A percentile compares a stretch with the other conserved stretches of the same genome.
These are phyloP conservation scores for Drosophila lini DNA, from an alignment of 1,140 invertebrate species.

Conservation along the genomic window DNA sequence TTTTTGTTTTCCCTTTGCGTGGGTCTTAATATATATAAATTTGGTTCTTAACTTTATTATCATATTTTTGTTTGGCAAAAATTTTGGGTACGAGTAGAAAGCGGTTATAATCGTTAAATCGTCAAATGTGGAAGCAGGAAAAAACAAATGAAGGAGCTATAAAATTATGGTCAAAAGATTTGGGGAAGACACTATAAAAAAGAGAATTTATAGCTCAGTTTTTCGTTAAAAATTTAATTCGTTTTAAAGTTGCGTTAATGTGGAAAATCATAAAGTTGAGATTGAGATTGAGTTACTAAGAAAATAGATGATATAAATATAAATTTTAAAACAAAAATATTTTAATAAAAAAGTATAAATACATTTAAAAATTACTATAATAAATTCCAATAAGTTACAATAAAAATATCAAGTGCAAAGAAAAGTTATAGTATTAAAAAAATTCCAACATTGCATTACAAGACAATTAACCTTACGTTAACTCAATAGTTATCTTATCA, in stretches of 20 bases:
- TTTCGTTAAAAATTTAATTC: not conserved
- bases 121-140: constrained; percentile 19
- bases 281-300: not conserved
- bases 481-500: constrained; percentile 10
- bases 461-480: constrained; percentile 2
- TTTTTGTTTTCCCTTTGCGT: constrained; percentile 46
- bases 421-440: too few species aligned
- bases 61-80: constrained; percentile 63
- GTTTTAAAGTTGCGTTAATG: not conserved
- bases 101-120: constrained; percentile 57
- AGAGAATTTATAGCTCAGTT: not conserved
- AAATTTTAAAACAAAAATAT: too few species aligned
- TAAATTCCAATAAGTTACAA: too few species aligned
- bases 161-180: constrained; percentile 6
- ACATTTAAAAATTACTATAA: too few species aligned
- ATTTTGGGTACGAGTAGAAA: constrained; percentile 7
- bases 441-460: not conserved
- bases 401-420: too few species aligned
- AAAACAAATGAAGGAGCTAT: constrained; percentile 8
- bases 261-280: not conserved
- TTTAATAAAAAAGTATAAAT: not conserved
- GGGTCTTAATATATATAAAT: constrained; percentile 37
- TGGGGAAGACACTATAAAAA: not conserved
- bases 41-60: constrained; percentile 66
- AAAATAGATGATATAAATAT: not conserved